These are phyloP conservation scores for Drosophila affinis DNA, from an alignment of 2,888 invertebrate genomes.

Conservation along the genomic window DNA sequence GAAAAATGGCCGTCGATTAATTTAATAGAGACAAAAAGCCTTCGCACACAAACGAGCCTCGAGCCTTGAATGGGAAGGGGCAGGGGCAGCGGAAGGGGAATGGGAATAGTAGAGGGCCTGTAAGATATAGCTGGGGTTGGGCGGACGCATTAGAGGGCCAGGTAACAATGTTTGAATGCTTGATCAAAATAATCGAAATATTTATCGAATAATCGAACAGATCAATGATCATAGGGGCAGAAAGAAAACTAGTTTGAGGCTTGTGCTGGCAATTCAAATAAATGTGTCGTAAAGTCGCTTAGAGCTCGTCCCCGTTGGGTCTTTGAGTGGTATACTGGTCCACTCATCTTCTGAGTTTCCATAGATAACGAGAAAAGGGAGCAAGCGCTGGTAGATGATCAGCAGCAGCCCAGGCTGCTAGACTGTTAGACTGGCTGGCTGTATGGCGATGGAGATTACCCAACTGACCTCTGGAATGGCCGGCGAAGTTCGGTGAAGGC, in stretches of 20 bases:
- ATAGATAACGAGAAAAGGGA: constrained; percentile 20
- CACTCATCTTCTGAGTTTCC: not conserved
- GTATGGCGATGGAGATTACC: constrained; percentile 16
- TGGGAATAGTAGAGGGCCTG: too few relatives aligned
- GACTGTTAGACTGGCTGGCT: not conserved
- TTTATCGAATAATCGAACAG: too few relatives aligned
- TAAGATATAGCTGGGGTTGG: too few relatives aligned
- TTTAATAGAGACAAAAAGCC: constrained; percentile 82
- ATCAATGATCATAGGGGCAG: too few relatives aligned
- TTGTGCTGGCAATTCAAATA: not conserved
- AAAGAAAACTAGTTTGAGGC: too few relatives aligned
- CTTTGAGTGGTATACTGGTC: not conserved
- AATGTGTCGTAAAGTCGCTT: not conserved
- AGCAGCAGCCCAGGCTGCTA: not conserved
- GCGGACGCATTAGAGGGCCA: too few relatives aligned
- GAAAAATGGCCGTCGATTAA: constrained; percentile 82
- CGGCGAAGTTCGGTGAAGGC: constrained; percentile 9
- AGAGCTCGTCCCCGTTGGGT: not conserved
- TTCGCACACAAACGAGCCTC: constrained; percentile 56
- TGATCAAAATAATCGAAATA: too few relatives aligned
- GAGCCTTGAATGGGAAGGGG: not conserved
- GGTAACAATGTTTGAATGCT: too few relatives aligned
- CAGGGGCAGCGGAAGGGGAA: not conserved
- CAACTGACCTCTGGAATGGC: constrained; percentile 35
- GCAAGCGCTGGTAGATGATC: not conserved